Evolutionary conservation across 2,113 vertebrate species (phyloP).

Genomic region (Thamnophis sirtalis): DNA sequence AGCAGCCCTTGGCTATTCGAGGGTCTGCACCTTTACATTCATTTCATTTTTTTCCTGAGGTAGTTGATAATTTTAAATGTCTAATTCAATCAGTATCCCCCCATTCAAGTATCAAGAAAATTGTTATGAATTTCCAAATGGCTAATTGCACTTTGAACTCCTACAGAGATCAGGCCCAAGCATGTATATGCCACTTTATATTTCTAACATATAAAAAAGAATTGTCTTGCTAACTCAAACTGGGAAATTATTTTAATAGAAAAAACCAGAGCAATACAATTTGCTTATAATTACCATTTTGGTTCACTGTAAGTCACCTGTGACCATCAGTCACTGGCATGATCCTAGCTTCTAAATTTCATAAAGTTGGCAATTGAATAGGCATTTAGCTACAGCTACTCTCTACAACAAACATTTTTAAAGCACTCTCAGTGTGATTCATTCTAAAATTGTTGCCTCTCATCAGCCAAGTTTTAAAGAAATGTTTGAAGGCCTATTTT

Average conservation of each 20-base stretch:
- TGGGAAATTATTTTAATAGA: background rate
- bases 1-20: background rate
- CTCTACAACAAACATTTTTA: slow-evolving; percentile 23
- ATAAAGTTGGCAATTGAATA: background rate
- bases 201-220: background rate
- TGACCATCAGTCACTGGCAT: background rate
- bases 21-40: background rate
- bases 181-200: background rate
- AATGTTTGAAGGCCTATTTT: background rate
- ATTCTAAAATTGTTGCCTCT: slow-evolving; percentile 1
- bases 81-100: background rate
- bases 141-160: background rate
- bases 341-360: slow-evolving; percentile 13
- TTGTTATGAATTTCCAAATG: background rate
- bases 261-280: background rate
- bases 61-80: background rate
- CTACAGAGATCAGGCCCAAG: background rate
- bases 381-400: background rate
- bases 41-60: background rate
- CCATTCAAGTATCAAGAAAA: background rate
- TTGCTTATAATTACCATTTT: background rate
- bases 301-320: background rate
- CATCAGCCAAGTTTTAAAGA: background rate
- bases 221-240: background rate
- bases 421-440: slow-evolving; percentile 12